Conservation (phyloP, 1,140 invertebrate species). For the Temnothorax curvispinosus region DNA sequence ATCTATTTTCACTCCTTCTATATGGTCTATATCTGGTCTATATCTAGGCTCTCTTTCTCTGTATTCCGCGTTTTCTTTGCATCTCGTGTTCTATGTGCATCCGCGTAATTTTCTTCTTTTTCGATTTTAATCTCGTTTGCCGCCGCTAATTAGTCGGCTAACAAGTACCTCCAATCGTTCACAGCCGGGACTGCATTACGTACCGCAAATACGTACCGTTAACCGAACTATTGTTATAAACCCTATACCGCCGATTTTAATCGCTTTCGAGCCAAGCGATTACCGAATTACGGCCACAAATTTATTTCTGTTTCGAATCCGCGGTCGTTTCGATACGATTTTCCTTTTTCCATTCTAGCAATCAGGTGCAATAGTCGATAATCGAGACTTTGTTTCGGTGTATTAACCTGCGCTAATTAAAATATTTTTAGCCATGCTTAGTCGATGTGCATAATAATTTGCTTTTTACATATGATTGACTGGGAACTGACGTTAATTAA, state of each 20-base stretch:
- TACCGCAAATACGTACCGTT: background rate
- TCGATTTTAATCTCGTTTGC: background rate
- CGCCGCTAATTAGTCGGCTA: slow-evolving; percentile 47
- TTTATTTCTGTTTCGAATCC: slow-evolving; percentile 18
- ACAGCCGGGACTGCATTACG: slow-evolving; percentile 6
- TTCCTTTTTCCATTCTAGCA: background rate
- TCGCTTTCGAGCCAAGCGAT: background rate
- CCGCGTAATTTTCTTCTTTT: slow-evolving; percentile 2
- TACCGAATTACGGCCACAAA: background rate
- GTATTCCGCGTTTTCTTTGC: background rate
- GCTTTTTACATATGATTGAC: slow-evolving; percentile 13
- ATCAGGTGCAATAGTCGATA: slow-evolving; percentile 6
- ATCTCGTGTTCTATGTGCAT: background rate
- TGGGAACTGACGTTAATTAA: slow-evolving; percentile 23
- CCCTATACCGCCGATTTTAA: slow-evolving; percentile 14
- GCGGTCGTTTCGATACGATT: background rate
- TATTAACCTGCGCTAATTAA: slow-evolving; percentile 11
- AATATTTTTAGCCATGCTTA: background rate
- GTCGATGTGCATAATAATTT: background rate
- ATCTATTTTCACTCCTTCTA: background rate
- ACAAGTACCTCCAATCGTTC: slow-evolving; percentile 9
- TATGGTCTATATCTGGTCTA: too few species aligned
- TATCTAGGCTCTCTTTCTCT: background rate
- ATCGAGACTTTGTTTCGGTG: background rate
- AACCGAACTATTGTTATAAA: slow-evolving; percentile 26